These are phyloP conservation scores for Cephalopterus ornatus DNA, from an alignment of 2,113 vertebrate genomes.

Conservation along the genomic window DNA sequence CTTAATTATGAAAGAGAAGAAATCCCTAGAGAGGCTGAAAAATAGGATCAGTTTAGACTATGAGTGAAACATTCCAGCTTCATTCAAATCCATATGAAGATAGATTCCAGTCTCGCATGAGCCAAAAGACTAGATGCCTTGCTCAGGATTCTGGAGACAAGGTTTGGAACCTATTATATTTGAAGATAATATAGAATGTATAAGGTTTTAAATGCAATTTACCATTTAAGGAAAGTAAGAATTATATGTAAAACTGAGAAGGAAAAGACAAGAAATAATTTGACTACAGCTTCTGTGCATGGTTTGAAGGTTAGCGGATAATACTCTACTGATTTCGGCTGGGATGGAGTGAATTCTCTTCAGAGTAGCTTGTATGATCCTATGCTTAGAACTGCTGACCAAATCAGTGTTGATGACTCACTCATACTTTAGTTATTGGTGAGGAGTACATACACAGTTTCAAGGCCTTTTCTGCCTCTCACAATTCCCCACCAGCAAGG, in stretches of 20 bases:
- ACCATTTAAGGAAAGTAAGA: neutral
- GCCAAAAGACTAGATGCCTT: neutral
- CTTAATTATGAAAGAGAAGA: neutral
- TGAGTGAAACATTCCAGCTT: neutral
- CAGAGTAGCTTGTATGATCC: neutral
- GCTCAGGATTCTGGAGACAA: neutral
- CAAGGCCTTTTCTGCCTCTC: neutral
- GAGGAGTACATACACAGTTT: neutral
- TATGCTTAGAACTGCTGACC: neutral
- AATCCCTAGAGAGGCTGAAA: neutral
- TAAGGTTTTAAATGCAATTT: neutral
- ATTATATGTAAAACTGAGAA: neutral
- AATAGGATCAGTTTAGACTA: neutral
- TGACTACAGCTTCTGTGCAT: neutral
- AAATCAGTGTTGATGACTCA: neutral
- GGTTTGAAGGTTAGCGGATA: neutral
- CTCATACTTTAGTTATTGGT: neutral
- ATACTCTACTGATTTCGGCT: neutral
- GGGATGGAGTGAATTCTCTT: neutral
- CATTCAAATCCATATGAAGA: neutral
- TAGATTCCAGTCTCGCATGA: neutral
- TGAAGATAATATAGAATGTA: neutral
- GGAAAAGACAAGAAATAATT: neutral
- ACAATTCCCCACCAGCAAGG: neutral
- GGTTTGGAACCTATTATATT: neutral